Evolutionary conservation across 1,140 invertebrate species (phyloP).

Genomic region (Leptinotarsa texana): DNA sequence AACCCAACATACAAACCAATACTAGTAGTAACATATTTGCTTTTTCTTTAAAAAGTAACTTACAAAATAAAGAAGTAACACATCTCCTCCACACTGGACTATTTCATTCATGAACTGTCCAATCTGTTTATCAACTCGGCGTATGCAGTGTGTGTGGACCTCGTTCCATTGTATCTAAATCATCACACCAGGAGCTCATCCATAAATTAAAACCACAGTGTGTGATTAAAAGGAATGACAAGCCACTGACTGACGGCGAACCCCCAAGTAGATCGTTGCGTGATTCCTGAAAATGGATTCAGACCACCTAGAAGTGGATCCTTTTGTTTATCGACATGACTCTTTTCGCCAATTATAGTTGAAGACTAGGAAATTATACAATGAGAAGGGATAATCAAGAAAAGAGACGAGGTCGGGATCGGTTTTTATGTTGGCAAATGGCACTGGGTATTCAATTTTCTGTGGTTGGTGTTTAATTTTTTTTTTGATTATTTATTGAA

Average conservation of each 20-base stretch:
- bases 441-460: too few species aligned
- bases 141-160: neutral
- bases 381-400: neutral
- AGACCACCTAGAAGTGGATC: conserved; percentile 1
- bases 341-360: conserved; percentile 1
- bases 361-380: neutral
- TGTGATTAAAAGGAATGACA: conserved; percentile 8
- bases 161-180: neutral
- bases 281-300: neutral
- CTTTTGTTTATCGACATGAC: conserved; percentile 3
- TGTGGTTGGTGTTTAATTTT: too few species aligned
- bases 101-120: too few species aligned
- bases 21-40: too few species aligned
- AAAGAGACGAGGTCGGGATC: neutral
- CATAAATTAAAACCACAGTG: conserved; percentile 6
- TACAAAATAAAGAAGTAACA: too few species aligned
- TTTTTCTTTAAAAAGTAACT: too few species aligned
- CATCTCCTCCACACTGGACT: too few species aligned
- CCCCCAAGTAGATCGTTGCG: neutral
- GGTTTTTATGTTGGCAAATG: too few species aligned
- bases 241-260: neutral
- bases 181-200: neutral
- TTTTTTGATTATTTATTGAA: too few species aligned
- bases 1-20: too few species aligned
- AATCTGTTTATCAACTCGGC: too few species aligned